phyloP scores from a whole-genome alignment of 2,797 vertebrate genomes.

The Amazona ochrocephala region DNA sequence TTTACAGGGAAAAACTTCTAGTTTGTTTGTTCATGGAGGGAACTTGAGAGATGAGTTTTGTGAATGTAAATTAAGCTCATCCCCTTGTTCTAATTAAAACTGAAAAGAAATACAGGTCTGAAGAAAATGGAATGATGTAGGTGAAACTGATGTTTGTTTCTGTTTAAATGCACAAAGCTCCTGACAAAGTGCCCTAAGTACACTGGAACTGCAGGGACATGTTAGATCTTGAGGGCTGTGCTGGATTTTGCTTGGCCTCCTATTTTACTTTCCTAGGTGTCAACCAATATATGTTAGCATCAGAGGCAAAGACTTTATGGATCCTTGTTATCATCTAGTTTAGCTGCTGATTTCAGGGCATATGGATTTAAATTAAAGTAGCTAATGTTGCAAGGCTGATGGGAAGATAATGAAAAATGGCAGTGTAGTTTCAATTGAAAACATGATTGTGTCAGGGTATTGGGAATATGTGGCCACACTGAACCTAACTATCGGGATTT shows the following conservation, averaged over 20 bases:
- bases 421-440: background rate
- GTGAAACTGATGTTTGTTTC: background rate
- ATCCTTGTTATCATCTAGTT: background rate
- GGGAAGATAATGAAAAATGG: background rate
- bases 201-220: background rate
- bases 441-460: background rate
- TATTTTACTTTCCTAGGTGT: background rate
- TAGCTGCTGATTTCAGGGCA: background rate
- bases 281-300: rapidly evolving
- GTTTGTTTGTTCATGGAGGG: background rate
- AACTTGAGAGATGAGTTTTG: background rate
- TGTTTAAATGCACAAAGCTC: background rate
- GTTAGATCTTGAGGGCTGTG: background rate
- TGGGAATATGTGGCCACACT: background rate
- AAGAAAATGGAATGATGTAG: background rate
- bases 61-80: background rate
- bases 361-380: background rate
- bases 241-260: background rate
- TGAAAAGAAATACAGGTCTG: background rate
- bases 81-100: background rate
- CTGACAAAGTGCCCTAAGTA: background rate
- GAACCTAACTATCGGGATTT: background rate
- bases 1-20: background rate
- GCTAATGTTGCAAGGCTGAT: background rate
- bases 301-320: background rate